Conservation (phyloP, 2,888 invertebrate species). For the Drepana falcataria region DNA sequence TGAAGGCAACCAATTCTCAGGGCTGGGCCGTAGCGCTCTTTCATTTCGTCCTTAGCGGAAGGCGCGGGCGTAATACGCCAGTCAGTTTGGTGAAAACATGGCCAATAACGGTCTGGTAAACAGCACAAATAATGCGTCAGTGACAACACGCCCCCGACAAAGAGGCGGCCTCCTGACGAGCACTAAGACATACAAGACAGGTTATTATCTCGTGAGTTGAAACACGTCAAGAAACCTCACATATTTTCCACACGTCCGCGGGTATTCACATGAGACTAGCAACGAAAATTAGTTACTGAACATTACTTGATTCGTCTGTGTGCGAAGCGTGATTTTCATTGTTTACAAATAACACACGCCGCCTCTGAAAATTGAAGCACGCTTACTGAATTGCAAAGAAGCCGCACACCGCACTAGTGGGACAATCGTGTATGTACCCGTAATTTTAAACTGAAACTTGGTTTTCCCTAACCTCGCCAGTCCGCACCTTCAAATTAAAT, state of each 20-base stretch:
- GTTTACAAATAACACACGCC: conserved; percentile 70
- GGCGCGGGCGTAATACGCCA: conserved; percentile 58
- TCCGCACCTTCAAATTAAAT: conserved; percentile 24
- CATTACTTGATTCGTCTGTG: conserved; percentile 69
- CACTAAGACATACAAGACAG: conserved; percentile 69
- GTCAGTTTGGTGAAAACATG: conserved; percentile 73
- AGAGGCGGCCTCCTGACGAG: conserved; percentile 54
- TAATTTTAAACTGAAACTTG: conserved; percentile 8
- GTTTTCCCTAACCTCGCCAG: conserved; percentile 11
- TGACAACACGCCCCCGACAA: conserved; percentile 54
- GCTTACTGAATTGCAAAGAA: conserved; percentile 59
- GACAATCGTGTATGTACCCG: conserved; percentile 18
- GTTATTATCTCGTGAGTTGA: conserved; percentile 70
- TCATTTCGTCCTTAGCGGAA: conserved; percentile 61
- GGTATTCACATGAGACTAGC: conserved; percentile 70
- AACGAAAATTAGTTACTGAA: conserved; percentile 77
- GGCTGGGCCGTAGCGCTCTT: conserved; percentile 61
- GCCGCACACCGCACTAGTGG: conserved; percentile 25
- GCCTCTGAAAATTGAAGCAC: conserved; percentile 71
- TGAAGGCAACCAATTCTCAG: conserved; percentile 69
- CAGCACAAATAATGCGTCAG: conserved; percentile 74
- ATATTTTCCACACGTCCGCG: conserved; percentile 76
- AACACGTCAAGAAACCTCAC: conserved; percentile 64
- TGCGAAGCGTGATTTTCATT: conserved; percentile 74
- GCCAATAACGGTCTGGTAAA: conserved; percentile 73